These are phyloP conservation scores for Nomada goodeniana DNA, from an alignment of 2,888 invertebrate species.

Conservation along the genomic window DNA sequence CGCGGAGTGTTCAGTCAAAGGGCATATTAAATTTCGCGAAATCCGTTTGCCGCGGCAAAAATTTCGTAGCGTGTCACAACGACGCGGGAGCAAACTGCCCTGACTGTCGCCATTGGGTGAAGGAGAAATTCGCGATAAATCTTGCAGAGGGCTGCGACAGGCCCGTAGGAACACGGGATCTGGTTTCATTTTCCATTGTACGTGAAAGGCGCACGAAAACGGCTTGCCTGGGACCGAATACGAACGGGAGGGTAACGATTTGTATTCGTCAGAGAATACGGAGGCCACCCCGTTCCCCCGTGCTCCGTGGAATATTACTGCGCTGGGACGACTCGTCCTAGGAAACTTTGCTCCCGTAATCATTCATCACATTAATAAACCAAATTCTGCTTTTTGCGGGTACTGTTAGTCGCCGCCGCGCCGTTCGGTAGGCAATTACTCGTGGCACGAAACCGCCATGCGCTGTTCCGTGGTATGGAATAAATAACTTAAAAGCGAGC, in stretches of 20 bases:
- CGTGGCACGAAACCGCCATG: neutral
- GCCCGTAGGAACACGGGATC: constrained; percentile 57
- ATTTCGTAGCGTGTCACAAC: constrained; percentile 8
- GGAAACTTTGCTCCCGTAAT: constrained; percentile 70
- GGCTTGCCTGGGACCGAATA: constrained; percentile 63
- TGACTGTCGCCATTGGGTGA: neutral
- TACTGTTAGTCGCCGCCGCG: constrained; percentile 6
- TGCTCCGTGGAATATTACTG: constrained; percentile 63
- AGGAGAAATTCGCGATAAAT: constrained; percentile 64
- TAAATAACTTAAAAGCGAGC: neutral
- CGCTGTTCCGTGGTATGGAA: neutral
- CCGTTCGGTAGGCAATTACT: constrained; percentile 9
- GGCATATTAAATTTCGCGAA: constrained; percentile 42
- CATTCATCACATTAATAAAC: constrained; percentile 76
- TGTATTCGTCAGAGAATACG: constrained; percentile 73
- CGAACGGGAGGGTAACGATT: constrained; percentile 67
- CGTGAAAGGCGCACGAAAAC: constrained; percentile 69
- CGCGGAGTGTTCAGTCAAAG: neutral
- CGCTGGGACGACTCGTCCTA: constrained; percentile 50
- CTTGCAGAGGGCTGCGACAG: constrained; percentile 57
- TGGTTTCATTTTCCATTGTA: constrained; percentile 63
- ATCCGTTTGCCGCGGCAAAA: constrained; percentile 38
- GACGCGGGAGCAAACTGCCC: constrained; percentile 21
- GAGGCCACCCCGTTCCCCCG: constrained; percentile 27
- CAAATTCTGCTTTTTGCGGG: constrained; percentile 48